Evolutionary conservation across 1,140 invertebrate genomes (phyloP).

Genomic region (Drosophila ironensis): DNA sequence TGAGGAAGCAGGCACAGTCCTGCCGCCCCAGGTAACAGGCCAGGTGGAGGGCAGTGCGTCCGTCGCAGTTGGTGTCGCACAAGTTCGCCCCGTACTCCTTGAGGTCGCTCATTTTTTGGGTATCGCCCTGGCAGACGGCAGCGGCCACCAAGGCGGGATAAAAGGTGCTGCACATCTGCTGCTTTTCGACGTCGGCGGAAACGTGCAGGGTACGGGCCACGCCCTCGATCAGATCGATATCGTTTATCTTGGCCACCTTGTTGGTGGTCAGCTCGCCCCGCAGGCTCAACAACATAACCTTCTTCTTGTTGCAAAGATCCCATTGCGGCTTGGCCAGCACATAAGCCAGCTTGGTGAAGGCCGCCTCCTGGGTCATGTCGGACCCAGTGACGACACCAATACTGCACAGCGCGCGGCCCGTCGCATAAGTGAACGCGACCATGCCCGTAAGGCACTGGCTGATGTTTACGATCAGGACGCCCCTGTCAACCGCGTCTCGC

Average conservation of each 20-base stretch:
- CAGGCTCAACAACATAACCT: slow-evolving; percentile 90
- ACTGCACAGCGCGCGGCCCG: slow-evolving; percentile 85
- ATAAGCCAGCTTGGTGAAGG: slow-evolving; percentile 94
- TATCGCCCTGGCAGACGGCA: slow-evolving; percentile 87
- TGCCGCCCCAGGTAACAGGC: slow-evolving; percentile 88
- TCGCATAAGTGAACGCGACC: slow-evolving; percentile 90
- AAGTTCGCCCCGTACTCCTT: slow-evolving; percentile 87
- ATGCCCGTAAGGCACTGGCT: slow-evolving; percentile 92
- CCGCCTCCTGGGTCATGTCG: slow-evolving; percentile 98
- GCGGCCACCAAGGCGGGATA: slow-evolving; percentile 90
- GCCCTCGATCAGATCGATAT: slow-evolving; percentile 85
- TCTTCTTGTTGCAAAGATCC: slow-evolving; percentile 87
- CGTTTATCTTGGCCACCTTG: slow-evolving; percentile 65
- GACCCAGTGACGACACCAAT: slow-evolving; percentile 92
- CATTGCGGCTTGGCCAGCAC: slow-evolving; percentile 93
- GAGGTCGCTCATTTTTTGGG: slow-evolving; percentile 81
- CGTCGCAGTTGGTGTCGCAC: slow-evolving; percentile 88
- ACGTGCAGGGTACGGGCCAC: slow-evolving; percentile 86
- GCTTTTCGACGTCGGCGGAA: slow-evolving; percentile 86
- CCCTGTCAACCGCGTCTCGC: slow-evolving; percentile 87
- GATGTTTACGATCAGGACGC: slow-evolving; percentile 95
- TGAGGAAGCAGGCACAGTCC: slow-evolving; percentile 81
- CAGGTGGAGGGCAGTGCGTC: slow-evolving; percentile 91
- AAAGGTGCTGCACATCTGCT: slow-evolving; percentile 88
- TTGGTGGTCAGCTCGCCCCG: slow-evolving; percentile 83